phyloP scores from a whole-genome alignment of 2,113 vertebrate species.

The Lichenostomus cassidix region DNA sequence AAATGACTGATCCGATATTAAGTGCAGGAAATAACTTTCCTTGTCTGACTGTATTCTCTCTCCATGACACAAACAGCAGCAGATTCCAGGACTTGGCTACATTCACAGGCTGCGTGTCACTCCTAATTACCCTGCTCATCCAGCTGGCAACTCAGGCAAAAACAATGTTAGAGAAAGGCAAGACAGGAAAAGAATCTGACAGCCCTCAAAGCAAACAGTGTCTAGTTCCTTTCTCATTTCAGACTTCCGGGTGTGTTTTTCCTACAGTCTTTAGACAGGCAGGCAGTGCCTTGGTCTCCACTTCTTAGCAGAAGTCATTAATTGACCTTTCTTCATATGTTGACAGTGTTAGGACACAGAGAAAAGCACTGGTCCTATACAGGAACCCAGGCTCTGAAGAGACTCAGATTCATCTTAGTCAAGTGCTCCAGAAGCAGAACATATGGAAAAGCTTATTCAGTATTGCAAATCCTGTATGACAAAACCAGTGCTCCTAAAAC shows the following conservation, averaged over 20 bases:
- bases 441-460: not conserved
- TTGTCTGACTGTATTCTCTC: not conserved
- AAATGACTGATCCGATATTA: constrained; percentile 22
- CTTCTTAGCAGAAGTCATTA: not conserved
- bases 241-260: not conserved
- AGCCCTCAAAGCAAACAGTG: not conserved
- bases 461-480: not conserved
- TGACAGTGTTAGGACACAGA: not conserved
- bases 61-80: not conserved
- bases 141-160: not conserved
- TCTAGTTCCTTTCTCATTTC: not conserved
- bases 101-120: not conserved
- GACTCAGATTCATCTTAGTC: not conserved
- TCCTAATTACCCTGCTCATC: not conserved
- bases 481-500: not conserved
- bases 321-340: not conserved
- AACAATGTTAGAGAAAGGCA: not conserved
- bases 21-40: constrained; percentile 40
- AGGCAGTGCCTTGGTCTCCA: not conserved
- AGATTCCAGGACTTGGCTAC: not conserved
- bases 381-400: not conserved
- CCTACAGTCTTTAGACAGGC: not conserved
- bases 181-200: not conserved
- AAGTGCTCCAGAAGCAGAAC: not conserved
- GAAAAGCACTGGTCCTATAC: not conserved